phyloP scores from a whole-genome alignment of 2,888 invertebrate species.

The Ophion slaviceki region DNA sequence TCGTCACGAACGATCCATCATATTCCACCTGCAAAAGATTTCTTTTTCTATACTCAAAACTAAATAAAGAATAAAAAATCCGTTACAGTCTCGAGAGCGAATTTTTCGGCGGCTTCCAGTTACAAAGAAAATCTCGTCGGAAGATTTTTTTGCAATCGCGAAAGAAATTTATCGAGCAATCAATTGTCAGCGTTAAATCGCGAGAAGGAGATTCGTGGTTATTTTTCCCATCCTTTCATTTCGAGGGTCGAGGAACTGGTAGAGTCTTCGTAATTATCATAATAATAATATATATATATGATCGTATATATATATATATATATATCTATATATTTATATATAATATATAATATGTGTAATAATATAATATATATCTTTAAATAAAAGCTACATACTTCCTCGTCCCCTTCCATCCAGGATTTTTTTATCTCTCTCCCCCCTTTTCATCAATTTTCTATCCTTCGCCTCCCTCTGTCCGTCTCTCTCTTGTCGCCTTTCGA shows the following conservation, averaged over 20 bases:
- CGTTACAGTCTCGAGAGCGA: constrained; percentile 34
- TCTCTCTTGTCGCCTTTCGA: not conserved
- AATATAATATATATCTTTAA: constrained; percentile 75
- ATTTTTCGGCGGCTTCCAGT: constrained; percentile 35
- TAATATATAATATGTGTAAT: constrained; percentile 75
- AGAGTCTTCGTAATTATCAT: constrained; percentile 65
- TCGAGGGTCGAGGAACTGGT: constrained; percentile 64
- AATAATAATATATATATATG: constrained; percentile 51
- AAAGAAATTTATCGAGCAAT: constrained; percentile 12
- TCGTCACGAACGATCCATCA: not conserved
- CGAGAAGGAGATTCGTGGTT: constrained; percentile 41
- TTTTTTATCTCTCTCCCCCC: constrained; percentile 58
- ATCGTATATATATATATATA: constrained; percentile 59
- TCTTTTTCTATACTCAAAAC: constrained; percentile 15
- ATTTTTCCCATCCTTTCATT: constrained; percentile 39
- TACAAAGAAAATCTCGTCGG: constrained; percentile 8
- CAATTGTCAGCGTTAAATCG: constrained; percentile 23
- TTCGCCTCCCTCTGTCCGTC: not conserved
- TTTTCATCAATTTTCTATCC: constrained; percentile 49
- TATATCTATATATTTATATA: constrained; percentile 69
- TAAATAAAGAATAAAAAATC: constrained; percentile 13
- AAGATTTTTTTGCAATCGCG: not conserved
- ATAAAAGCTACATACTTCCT: constrained; percentile 77
- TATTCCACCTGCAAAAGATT: not conserved
- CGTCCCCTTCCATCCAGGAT: constrained; percentile 73